Base-by-base conservation (phyloP, 2,797 vertebrate genomes). In the Brachyrhaphis roseni region DNA sequence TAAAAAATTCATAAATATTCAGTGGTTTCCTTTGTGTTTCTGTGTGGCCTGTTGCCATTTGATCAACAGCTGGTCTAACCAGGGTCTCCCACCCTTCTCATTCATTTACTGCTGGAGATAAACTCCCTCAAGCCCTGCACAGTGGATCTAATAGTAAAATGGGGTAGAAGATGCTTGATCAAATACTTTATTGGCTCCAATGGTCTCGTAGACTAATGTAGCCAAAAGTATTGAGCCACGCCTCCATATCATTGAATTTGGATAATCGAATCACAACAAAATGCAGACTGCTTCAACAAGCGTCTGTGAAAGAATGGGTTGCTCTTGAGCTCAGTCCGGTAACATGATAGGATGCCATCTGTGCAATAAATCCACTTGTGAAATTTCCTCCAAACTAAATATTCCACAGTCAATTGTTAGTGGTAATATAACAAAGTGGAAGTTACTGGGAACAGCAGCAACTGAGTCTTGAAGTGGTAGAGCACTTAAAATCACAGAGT, bases 401-500 rank as follows among this genome's bases (percentile, higher is more conserved):
- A 8, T 72, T 46, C 41, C 68, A 46, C 39, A 71, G 26, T 71
- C 39, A 45, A 28, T 72, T 28, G n/a, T 72, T 46, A n/a, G 43
- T 72, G 43, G 26, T 28, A 72, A 28, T 46, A 72, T 46, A 72
- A 46, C 68, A 28, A 72, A 72, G 43, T 45, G 41, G 39, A 70
- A 70, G 64, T 41, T 13, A 68, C 39, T 70, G 20, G 39, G 39
- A 72, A 45, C 26, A 28, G 43, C 68, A 31, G 68, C 26, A 72
- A 72, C 43, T 18, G 68, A 72, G 41, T 15, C 68, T 16, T 1
- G 43, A 72, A 15, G 68, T 46, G 26, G 75, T 73, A 34, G 75
- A 83, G 51, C 51, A 78, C 76, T 74, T 86, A 78, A 87, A 89
- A 72, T 82, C 68, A n/a, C 39, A 71, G 41, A 71, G 39, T 26